These are phyloP conservation scores for Tetrapedia diversipes DNA, from an alignment of 2,888 invertebrate species.

Conservation along the genomic window DNA sequence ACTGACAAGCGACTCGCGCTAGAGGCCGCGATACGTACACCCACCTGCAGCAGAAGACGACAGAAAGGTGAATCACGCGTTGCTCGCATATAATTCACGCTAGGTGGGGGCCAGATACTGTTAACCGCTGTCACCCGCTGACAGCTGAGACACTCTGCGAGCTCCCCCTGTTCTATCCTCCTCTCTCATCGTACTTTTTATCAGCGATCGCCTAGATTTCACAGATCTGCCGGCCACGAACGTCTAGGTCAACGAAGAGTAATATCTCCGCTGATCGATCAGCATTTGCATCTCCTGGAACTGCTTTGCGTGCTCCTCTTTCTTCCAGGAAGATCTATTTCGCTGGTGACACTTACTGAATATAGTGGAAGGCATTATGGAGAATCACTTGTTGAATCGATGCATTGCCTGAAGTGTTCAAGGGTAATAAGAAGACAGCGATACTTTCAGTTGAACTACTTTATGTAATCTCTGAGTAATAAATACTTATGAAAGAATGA, in stretches of 20 bases:
- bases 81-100: conserved; percentile 67
- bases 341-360: conserved; percentile 15
- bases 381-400: conserved; percentile 6
- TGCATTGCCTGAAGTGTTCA: neutral
- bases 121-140: conserved; percentile 72
- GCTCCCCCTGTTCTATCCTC: conserved; percentile 6
- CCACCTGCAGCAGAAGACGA: conserved; percentile 57
- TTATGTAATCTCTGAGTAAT: no score
- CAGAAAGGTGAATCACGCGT: conserved; percentile 60
- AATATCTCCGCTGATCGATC: conserved; percentile 58
- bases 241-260: conserved; percentile 56
- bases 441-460: neutral
- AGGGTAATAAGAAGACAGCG: neutral
- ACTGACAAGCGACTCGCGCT: conserved; percentile 37
- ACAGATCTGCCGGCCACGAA: conserved; percentile 45
- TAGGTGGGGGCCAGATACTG: conserved; percentile 72
- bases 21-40: conserved; percentile 54
- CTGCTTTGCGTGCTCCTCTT: neutral
- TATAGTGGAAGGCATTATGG: neutral
- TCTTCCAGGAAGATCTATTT: conserved; percentile 28
- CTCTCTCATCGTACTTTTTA: conserved; percentile 44
- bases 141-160: conserved; percentile 62
- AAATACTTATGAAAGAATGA: no score
- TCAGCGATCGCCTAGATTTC: conserved; percentile 62
- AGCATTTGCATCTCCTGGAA: conserved; percentile 48